Base-by-base conservation (phyloP, 2,797 vertebrate genomes). In the Selene dorsalis region DNA sequence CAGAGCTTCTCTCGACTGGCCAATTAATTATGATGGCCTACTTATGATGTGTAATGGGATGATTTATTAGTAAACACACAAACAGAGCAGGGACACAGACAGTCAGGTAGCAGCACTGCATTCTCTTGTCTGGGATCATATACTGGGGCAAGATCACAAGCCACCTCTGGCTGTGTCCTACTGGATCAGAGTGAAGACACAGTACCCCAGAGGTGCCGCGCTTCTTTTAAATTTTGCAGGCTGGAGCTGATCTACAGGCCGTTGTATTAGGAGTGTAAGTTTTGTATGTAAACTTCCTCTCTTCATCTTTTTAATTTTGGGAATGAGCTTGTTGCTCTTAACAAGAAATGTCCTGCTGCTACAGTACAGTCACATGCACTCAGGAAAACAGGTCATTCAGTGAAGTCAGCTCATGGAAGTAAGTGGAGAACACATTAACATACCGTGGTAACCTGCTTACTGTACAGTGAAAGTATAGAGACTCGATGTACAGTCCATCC, bases 21-120 rank as follows among this genome's bases (percentile, higher is more conserved):
- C 94, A 95, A 95, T 95, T 95, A 95, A 95, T 95, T 94, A 96
- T 94, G 93, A 94, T 95, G 94, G 93, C 93, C 94, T 95, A 95
- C 93, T 95, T 95, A 95, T 94, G 93, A 95, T 95, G 92, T 94
- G 93, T 95, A 94, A 95, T 95, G 89, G 92, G 91, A 93, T 95
- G 94, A 95, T 95, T 96, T 95, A 95, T 95, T 89, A 92, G 92
- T 94, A 95, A 95, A 95, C 93, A 95, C 93, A 94, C 92, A 92
- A 92, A 89, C 89, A 91, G 92, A 88, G 78, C 84, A 77, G 88
- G 88, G 86, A 92, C 91, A 74, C 79, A 85, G 88, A 84, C 88
- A 87, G 79, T 85, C 91, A 91, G 89, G 87, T 91, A 87, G 82
- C 73, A 69, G 77, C 14, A 32, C 73, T 73, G 80, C 62, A 47